phyloP scores from a whole-genome alignment of 37 sponge, comb jelly and placozoan species.

The Tethya wilhelma region DNA sequence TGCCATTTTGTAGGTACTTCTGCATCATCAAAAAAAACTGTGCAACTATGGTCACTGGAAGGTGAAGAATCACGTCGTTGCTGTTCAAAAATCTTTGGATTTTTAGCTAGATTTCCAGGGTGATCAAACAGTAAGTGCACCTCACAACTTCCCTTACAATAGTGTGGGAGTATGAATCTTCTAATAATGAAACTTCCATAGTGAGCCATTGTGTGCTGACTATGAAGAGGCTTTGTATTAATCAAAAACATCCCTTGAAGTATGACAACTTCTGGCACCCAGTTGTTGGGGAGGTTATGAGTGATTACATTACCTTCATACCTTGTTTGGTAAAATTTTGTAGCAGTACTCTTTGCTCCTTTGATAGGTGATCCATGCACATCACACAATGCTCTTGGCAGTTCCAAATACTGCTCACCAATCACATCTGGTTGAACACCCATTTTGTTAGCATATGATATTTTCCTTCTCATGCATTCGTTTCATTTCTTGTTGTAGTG shows the following conservation, averaged over 20 bases:
- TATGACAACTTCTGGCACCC: not conserved
- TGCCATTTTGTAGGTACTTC: constrained; percentile 3
- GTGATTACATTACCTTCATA: not conserved
- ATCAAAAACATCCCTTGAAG: constrained; percentile 14
- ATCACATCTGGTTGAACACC: not conserved
- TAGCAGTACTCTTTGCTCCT: constrained; percentile 5
- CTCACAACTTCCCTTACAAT: not conserved
- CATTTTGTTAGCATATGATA: not conserved
- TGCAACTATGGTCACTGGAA: not conserved
- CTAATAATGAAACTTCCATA: constrained; percentile 13
- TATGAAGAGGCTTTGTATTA: constrained; percentile 1
- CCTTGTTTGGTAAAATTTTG: not conserved
- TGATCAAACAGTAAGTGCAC: constrained; percentile 16
- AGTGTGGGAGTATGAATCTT: not conserved
- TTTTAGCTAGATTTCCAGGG: not conserved
- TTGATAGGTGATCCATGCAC: not conserved
- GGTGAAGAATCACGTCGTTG: not conserved
- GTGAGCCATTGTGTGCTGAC: constrained; percentile 1
- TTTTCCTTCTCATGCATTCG: not conserved
- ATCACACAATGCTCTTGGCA: constrained; percentile 7
- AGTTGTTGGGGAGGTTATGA: not conserved
- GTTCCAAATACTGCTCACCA: not conserved
- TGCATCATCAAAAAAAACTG: not conserved
- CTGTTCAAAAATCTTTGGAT: constrained; percentile 8
- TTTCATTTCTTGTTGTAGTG: constrained; percentile 1